Evolutionary conservation across 2,888 invertebrate genomes (phyloP), one percentile per base, ranked within the genome.

Genomic region (Agrilus biguttatus): DNA sequence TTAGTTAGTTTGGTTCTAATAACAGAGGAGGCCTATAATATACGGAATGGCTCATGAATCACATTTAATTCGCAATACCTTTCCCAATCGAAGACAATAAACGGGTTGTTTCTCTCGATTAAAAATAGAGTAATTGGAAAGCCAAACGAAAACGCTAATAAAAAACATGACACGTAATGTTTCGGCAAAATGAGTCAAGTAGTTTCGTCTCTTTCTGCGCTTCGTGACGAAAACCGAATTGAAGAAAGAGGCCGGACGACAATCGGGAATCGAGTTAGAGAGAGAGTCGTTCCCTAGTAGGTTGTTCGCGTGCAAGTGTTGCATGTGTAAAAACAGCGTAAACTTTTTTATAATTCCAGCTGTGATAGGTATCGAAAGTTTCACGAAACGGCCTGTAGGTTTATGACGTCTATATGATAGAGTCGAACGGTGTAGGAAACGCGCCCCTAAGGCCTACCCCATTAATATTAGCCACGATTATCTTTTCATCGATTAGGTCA

Each of bases 301-400:
- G 28, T 41, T 44, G 47, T 45, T 60, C 55, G 61, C 61, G 60
- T 59, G 59, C 54, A 52, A 53, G 55, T 56, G 53, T 60, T 58
- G 61, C 61, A 61, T 61, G 61, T 61, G 60, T 60, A 61, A 61
- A 61, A 61, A 61, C 56, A 59, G 60, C 60, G 61, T 61, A 60
- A 61, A 59, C 58, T 56, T 58, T 56, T 60, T 60, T 60, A 60
- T 59, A 59, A 59, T 60, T 57, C 55, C 48, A 50, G 48, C 49
- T 53, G 54, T 52, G 57, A 57, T 57, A 55, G 52, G 53, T 59
- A 61, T 61, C 60, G 58, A 59, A 60, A 55, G 55, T 55, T 55
- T 54, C 58, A 55, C 58, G 59, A 56, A 58, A 49, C 53, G 55
- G 53, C 55, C 51, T 50, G 55, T 55, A 53, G 53, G 55, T 53